Base-by-base conservation (phyloP, 92 coral and sea anemone species). In the Palythoa caribaeorum region DNA sequence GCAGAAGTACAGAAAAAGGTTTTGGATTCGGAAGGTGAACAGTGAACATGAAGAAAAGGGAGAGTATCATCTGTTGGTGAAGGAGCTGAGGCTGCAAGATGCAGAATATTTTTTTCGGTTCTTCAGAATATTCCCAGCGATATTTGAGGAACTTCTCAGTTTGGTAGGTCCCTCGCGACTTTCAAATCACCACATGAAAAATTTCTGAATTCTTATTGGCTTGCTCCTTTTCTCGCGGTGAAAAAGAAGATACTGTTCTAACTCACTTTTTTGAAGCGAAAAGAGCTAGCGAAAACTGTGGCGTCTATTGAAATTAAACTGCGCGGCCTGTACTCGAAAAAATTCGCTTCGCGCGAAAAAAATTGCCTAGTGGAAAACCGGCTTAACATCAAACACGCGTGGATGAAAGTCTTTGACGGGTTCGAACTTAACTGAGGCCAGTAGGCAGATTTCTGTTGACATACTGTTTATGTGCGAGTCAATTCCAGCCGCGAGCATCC, bases 191-290 rank as follows among this genome's bases (percentile, higher is more conserved):
- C 36, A 66, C 72, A 11, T 66, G 36, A 19, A 9, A 2, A 13
- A 66, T 21, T 66, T 5, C 7, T 66, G 38, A 28, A 66, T 66
- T 20, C 10, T 66, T 66, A 20, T 19, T 66, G 72, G 35, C 11
- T 65, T 65, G 71, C 71, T 65, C 71, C 71, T 65, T n/a, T 65
- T 65, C 19, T 65, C 35, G 71, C 35, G 71, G 71, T 38, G 2
- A 65, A 19, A 65, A 16, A 65, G 71, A n/a, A 65, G 71, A 17
- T n/a, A 65, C 71, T n/a, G 36, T 65, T 65, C 36, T 8, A 65
- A 3, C 71, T 65, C 71, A 65, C 71, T n/a, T 65, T 65, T 65
- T 65, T 36, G 71, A n/a, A n/a, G 37, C 5, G 62, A 55, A 55
- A 55, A 55, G 62, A 55, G 62, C 62, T 12, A 15, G 62, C 9